Base-by-base conservation (phyloP, 2,797 vertebrate species). In the Lacerta viridis region DNA sequence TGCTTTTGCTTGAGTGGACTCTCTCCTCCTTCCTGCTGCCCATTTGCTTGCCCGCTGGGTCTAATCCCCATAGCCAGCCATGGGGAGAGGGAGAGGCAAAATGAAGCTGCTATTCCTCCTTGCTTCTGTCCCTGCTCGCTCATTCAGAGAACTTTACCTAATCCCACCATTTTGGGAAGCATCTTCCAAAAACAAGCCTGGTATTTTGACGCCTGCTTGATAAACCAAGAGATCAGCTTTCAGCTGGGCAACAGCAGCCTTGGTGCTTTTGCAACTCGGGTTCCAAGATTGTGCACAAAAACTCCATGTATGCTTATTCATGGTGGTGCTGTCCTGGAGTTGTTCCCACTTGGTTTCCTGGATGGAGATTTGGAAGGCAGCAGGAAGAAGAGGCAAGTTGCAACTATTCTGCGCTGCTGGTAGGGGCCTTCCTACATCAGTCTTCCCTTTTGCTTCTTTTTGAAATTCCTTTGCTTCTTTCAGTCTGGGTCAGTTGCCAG, bases 221-320 rank as follows among this genome's bases (percentile, higher is more conserved):
- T 59, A 76, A 87, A 77, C 27, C 18, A 25, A 78, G 77, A 68
- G 17, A 41, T 55, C 50, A 72, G 39, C 68, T 87, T 69, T 87
- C 43, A 84, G 71, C 46, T 80, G 71, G 39, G 18, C 39, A 74
- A 18, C 41, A 25, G 64, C 39, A 43, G 84, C 59, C 27, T 59
- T 69, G 71, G 86, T 29, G 55, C 18, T 50, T 75, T 80, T 41
- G 20, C 15, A 59, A 59, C 43, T 81, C 68, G 2, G 41, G 59
- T 87, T 87, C 82, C 71, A 61, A 85, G 69, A 9, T 43, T 80
- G 17, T 69, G 39, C 39, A n/a, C 61, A 29, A 76, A 59, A 77
- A 20, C 36, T 68, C 39, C 0, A 61, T 17, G 20, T 43, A 41
- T 7, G 33, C 64, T 75, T 84, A 64, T 50, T 41, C 7, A 4